Base-by-base conservation (phyloP, 2,797 vertebrate genomes). In the Synaphobranchus kaupii region DNA sequence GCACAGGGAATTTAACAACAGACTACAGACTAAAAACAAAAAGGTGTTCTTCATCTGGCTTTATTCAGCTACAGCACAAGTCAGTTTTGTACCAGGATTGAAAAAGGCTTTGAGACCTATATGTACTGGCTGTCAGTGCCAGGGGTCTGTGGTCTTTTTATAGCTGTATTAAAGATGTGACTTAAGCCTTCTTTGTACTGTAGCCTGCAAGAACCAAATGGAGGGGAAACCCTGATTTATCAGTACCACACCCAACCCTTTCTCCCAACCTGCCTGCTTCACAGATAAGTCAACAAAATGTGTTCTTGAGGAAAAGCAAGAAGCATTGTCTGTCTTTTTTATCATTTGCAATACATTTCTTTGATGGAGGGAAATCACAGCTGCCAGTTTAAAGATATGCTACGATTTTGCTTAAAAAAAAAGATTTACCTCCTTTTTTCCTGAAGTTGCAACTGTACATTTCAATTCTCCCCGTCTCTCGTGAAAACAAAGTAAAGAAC, bases 341-440 rank as follows among this genome's bases (percentile, higher is more conserved):
- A 68, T 68, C n/a, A 73, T 34, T 66, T 25, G 3, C 3, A 34
- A 73, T 34, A 34, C 68, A 73, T 73, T 13, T 73, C 28, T 73
- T 66, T 66, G 31, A 68, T 68, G n/a, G 68, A 31, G 31, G 68
- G 68, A 73, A 73, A 73, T 73, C 31, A 73, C 68, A 73, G 68
- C 68, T 73, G 68, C 68, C 68, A 73, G 68, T 73, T 73, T 34
- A 12, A 73, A 73, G 68, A 73, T 73, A 73, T 73, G 68, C 68
- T 73, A 73, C 68, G 68, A 73, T 73, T 73, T 31, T 68, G n/a
- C 66, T 68, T 63, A 20, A 20, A 68, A 28, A 31, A 68, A 71
- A 73, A 31, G 12, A 73, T 15, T 34, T 34, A 25, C 68, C 31
- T 31, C 63, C 54, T 56, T 56, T 56, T 56, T 66, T 66, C 63